phyloP scores from a whole-genome alignment of 2,888 invertebrate species.

The Drosophila setosimentum region DNA sequence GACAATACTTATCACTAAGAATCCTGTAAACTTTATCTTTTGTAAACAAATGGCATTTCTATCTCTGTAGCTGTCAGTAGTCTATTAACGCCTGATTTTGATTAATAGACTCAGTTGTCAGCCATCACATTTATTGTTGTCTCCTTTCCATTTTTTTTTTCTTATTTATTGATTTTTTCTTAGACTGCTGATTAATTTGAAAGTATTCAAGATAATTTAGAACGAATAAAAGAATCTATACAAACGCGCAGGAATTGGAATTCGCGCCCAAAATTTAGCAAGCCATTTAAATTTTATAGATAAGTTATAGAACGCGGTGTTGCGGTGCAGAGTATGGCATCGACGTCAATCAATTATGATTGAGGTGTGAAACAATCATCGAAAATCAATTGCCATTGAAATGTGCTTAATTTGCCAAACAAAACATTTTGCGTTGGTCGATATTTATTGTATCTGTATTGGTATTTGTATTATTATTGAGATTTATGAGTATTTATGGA shows the following conservation, averaged over 20 bases:
- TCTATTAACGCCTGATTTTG: constrained; percentile 45
- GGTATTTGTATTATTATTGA: constrained; percentile 29
- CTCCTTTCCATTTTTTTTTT: neutral
- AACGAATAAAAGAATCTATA: constrained; percentile 4
- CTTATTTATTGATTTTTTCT: neutral
- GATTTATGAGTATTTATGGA: constrained; percentile 51
- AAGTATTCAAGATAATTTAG: constrained; percentile 45
- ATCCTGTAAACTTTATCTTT: neutral
- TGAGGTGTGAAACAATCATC: constrained; percentile 39
- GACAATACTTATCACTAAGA: neutral
- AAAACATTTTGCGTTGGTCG: constrained; percentile 29
- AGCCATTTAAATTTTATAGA: constrained; percentile 17
- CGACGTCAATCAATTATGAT: constrained; percentile 54
- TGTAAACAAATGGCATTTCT: constrained; percentile 3
- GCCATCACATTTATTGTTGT: constrained; percentile 13
- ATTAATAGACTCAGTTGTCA: constrained; percentile 50
- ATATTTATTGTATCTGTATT: constrained; percentile 2
- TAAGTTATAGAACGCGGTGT: constrained; percentile 14
- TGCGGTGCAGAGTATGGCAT: constrained; percentile 7
- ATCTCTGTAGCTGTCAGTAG: constrained; percentile 15
- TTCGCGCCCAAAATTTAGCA: constrained; percentile 25
- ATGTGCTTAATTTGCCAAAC: constrained; percentile 26
- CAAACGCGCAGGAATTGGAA: constrained; percentile 15
- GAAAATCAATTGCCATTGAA: constrained; percentile 50
- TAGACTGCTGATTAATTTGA: constrained; percentile 45